A percentile compares a stretch with the other conserved stretches of the same genome.
Evolutionary conservation across 2,888 invertebrate genomes (phyloP).

Genomic region (Onthophagus sagittarius): DNA sequence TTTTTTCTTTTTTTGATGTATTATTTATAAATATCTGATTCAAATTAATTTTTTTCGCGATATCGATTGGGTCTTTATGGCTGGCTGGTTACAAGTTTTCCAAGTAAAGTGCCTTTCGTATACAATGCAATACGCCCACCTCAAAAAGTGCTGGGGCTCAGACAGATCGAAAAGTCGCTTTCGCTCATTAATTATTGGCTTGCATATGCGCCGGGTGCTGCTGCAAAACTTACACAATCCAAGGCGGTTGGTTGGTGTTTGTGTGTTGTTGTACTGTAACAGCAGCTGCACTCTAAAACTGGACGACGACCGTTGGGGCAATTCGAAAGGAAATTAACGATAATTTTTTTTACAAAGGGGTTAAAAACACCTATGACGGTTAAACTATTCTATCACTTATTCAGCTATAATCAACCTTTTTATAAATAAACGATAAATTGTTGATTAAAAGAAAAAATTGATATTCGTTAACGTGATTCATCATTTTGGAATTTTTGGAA

Average conservation of each 20-base stretch:
- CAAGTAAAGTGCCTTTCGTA: neutral
- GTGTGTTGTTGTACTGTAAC: neutral
- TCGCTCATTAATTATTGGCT: slow-evolving; percentile 28
- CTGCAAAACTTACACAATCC: slow-evolving; percentile 25
- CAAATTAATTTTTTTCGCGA: neutral
- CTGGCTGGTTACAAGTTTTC: neutral
- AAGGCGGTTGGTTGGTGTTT: slow-evolving; percentile 15
- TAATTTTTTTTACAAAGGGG: neutral
- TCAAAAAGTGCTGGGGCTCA: slow-evolving; percentile 5
- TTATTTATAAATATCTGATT: too few relatives aligned
- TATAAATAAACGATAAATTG: too few relatives aligned
- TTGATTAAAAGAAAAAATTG: too few relatives aligned
- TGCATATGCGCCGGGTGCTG: slow-evolving; percentile 15
- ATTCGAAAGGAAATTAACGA: neutral
- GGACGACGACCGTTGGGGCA: neutral
- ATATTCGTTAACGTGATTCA: too few relatives aligned
- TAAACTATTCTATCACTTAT: neutral
- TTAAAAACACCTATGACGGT: neutral
- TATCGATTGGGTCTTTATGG: neutral
- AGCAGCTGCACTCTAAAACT: neutral
- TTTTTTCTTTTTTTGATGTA: too few relatives aligned
- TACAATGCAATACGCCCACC: slow-evolving; percentile 27
- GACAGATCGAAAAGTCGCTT: slow-evolving; percentile 24
- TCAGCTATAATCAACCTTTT: neutral
- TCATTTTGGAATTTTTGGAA: too few relatives aligned